Conservation (phyloP, 2,888 invertebrate genomes). For the Lathronympha strigana region DNA sequence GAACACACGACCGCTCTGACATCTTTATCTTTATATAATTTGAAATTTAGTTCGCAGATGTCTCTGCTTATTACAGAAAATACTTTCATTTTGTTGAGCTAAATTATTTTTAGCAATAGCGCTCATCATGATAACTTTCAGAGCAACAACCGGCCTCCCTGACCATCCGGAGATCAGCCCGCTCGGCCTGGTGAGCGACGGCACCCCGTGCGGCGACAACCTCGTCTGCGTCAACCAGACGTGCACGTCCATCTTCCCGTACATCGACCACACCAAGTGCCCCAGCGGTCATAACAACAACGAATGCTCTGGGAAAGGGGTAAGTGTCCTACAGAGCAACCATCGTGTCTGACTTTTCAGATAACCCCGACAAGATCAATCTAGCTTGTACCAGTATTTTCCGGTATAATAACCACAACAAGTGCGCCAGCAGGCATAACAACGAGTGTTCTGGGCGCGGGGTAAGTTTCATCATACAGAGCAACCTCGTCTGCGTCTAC, state of each 20-base stretch:
- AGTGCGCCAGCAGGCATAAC: too few species aligned
- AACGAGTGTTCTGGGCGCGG: not conserved
- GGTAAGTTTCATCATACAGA: not conserved
- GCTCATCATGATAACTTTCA: conserved; percentile 65
- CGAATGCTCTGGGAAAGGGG: conserved; percentile 98
- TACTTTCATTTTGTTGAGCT: too few species aligned
- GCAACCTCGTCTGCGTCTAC: conserved; percentile 95
- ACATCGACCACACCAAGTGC: conserved; percentile 94
- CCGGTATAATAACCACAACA: too few species aligned
- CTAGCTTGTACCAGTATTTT: too few species aligned
- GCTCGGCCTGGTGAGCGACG: conserved; percentile 96
- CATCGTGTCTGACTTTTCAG: not conserved
- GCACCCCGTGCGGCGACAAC: conserved; percentile 96
- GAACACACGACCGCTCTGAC: too few species aligned
- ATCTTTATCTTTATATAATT: too few species aligned
- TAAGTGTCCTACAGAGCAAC: conserved; percentile 82
- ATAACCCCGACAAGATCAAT: not conserved
- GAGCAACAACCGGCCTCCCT: conserved; percentile 89
- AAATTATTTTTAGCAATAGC: too few species aligned
- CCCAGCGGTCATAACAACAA: conserved; percentile 94
- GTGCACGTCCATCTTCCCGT: conserved; percentile 93
- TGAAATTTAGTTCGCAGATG: too few species aligned
- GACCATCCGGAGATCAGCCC: conserved; percentile 87
- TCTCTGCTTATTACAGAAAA: too few species aligned
- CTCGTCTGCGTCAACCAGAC: conserved; percentile 97